Percentiles rank a stretch among this genome's conserved stretches.
These are phyloP conservation scores for Pollimyrus isidori DNA, from an alignment of 2,113 vertebrate genomes.

Conservation along the genomic window DNA sequence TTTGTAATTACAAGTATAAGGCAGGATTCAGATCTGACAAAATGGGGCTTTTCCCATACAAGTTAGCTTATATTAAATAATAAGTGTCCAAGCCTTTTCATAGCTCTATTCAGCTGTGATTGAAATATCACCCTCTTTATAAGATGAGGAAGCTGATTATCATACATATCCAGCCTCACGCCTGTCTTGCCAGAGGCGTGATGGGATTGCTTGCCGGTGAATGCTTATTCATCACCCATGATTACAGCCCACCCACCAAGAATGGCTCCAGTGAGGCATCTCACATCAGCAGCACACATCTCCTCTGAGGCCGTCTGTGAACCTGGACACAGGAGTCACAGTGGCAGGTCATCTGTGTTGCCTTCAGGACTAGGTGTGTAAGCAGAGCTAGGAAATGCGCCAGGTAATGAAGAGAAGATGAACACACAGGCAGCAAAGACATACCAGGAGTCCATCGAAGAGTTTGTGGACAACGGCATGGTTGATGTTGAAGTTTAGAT, in stretches of 20 bases:
- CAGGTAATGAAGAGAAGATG: not conserved
- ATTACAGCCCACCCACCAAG: not conserved
- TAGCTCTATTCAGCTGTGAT: not conserved
- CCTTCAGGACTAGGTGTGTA: not conserved
- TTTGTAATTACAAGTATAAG: not conserved
- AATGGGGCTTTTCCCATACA: not conserved
- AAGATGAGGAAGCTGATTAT: not conserved
- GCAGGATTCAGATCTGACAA: not conserved
- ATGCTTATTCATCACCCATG: slow-evolving; percentile 5
- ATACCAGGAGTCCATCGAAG: not conserved
- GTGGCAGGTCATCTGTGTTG: not conserved
- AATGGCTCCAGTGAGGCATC: not conserved
- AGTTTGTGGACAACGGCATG: not conserved
- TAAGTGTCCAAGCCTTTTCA: not conserved
- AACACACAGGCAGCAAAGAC: not conserved
- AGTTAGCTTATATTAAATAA: not conserved
- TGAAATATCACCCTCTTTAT: not conserved
- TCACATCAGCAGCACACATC: not conserved
- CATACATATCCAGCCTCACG: not conserved
- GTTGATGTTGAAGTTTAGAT: not conserved
- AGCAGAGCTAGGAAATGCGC: not conserved
- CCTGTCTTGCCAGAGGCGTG: not conserved
- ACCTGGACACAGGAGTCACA: not conserved
- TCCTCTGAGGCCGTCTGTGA: not conserved
- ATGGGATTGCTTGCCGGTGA: slow-evolving; percentile 1